Evolutionary conservation across 2,888 invertebrate genomes (phyloP).

Genomic region (Enchytraeus crypticus): DNA sequence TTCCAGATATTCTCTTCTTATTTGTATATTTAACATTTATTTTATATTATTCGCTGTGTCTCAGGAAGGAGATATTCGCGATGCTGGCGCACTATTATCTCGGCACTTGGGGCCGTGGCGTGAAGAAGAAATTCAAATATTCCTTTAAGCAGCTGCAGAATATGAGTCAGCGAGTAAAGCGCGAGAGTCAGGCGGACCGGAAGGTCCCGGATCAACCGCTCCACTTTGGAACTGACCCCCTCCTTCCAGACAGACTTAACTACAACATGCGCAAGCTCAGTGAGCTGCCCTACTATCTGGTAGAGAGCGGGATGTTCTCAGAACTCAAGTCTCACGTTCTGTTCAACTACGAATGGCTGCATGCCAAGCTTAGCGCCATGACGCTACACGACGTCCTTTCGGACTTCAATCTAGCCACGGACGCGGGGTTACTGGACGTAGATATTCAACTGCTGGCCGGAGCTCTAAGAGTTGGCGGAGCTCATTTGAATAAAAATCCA

Average conservation of each 20-base stretch:
- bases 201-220: slow-evolving; percentile 38
- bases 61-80: slow-evolving; percentile 27
- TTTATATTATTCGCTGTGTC: too few relatives aligned
- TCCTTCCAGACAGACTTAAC: slow-evolving; percentile 8
- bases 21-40: too few relatives aligned
- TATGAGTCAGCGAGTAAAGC: slow-evolving; percentile 13
- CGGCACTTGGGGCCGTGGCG: slow-evolving; percentile 37
- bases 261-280: slow-evolving; percentile 41
- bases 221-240: slow-evolving; percentile 18
- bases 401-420: slow-evolving; percentile 58
- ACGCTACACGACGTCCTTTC: slow-evolving; percentile 87
- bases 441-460: slow-evolving; percentile 22
- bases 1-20: too few relatives aligned
- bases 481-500: slow-evolving; percentile 26
- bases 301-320: slow-evolving; percentile 55
- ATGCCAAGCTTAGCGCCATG: slow-evolving; percentile 84
- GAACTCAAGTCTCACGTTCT: slow-evolving; percentile 85
- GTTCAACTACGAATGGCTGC: slow-evolving; percentile 93
- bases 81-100: slow-evolving; percentile 41
- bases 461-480: slow-evolving; percentile 27
- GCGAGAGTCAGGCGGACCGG: slow-evolving; percentile 32
- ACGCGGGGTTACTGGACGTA: slow-evolving; percentile 3
- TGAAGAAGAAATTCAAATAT: slow-evolving; percentile 34
- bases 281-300: slow-evolving; percentile 38
- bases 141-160: slow-evolving; percentile 15